These are phyloP conservation scores for Diadegma fenestrale DNA, from an alignment of 2,888 invertebrate species.

Conservation along the genomic window DNA sequence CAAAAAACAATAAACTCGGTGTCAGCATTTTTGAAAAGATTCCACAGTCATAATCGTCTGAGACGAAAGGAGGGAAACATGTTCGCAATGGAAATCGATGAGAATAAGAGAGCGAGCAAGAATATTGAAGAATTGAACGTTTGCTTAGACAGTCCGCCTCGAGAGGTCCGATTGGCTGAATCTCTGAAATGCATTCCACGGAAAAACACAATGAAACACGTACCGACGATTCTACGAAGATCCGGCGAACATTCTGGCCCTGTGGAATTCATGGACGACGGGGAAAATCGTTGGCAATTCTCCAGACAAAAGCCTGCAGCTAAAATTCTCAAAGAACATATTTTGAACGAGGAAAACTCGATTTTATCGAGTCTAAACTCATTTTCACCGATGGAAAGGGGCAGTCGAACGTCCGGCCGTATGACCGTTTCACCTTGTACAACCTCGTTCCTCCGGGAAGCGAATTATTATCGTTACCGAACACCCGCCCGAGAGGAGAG, in stretches of 20 bases:
- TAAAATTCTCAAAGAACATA: neutral
- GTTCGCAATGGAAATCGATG: constrained; percentile 30
- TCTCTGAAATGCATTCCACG: constrained; percentile 21
- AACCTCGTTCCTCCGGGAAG: neutral
- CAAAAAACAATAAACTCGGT: constrained; percentile 42
- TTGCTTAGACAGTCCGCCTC: constrained; percentile 7
- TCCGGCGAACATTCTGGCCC: constrained; percentile 30
- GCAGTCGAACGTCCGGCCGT: neutral
- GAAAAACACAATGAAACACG: constrained; percentile 51
- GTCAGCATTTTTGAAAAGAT: constrained; percentile 42
- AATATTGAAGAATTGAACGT: constrained; percentile 3
- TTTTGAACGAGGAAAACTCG: neutral
- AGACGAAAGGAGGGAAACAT: neutral
- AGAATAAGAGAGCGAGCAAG: neutral
- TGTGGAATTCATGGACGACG: constrained; percentile 2
- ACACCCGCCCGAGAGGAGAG: neutral
- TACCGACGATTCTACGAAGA: constrained; percentile 63
- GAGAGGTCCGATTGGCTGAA: constrained; percentile 1
- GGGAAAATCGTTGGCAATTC: neutral
- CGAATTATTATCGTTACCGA: constrained; percentile 33
- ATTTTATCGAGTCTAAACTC: neutral
- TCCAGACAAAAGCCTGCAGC: neutral
- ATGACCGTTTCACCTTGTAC: constrained; percentile 2
- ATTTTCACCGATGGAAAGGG: neutral
- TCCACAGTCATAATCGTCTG: constrained; percentile 5